A percentile compares a stretch with the other conserved stretches of the same genome.
phyloP scores from a whole-genome alignment of 2,888 invertebrate species.

The Polylopha cassiicola region DNA sequence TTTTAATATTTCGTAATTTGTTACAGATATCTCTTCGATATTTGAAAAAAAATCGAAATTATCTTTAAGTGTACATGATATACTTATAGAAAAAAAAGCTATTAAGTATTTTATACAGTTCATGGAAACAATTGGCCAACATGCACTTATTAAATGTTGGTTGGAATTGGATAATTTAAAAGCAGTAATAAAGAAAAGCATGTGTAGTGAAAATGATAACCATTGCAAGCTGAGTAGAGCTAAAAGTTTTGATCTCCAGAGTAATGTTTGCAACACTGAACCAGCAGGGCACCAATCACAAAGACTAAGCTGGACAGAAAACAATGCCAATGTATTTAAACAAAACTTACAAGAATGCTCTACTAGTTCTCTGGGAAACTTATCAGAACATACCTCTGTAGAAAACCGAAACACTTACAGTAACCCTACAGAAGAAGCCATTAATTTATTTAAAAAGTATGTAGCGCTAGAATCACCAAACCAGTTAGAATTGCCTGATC shows the following conservation, averaged over 20 bases:
- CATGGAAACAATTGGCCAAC: conserved; percentile 85
- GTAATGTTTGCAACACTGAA: conserved; percentile 32
- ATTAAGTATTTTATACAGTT: conserved; percentile 91
- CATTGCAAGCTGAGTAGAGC: conserved; percentile 49
- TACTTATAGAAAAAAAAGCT: conserved; percentile 86
- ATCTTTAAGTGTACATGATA: conserved; percentile 85
- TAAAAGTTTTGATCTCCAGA: conserved; percentile 56
- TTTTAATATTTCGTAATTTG: conserved; percentile 20
- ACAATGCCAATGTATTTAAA: conserved; percentile 36
- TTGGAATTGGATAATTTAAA: conserved; percentile 84
- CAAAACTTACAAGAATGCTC: conserved; percentile 40
- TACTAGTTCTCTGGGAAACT: conserved; percentile 53
- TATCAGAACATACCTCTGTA: conserved; percentile 38
- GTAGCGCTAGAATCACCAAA: conserved; percentile 82
- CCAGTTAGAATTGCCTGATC: conserved; percentile 77
- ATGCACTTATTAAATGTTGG: conserved; percentile 84
- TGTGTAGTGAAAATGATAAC: conserved; percentile 24
- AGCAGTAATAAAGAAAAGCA: conserved; percentile 22
- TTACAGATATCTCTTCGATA: conserved; percentile 57
- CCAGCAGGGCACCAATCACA: conserved; percentile 30
- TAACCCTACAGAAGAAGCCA: conserved; percentile 77
- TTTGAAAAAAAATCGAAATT: conserved; percentile 79
- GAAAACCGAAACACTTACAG: conserved; percentile 33
- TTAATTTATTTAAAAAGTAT: conserved; percentile 86
- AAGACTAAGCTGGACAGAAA: conserved; percentile 43